Evolutionary conservation across 1,140 invertebrate genomes (phyloP).

Genomic region (Macrobrachium nipponense): DNA sequence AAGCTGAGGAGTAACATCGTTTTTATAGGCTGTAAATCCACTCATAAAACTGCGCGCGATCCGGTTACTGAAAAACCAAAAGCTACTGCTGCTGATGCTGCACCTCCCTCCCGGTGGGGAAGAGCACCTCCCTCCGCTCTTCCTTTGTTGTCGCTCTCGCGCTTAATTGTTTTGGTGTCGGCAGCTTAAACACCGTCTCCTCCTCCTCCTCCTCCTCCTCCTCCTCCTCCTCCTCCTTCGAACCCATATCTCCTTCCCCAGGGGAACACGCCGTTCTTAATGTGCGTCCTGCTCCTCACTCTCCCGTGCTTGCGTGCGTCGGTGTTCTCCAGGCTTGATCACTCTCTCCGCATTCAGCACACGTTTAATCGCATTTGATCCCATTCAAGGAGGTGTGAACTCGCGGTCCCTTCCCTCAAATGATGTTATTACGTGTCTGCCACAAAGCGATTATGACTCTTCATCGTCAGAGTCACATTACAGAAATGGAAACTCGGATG

Average conservation of each 20-base stretch:
- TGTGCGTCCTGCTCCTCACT: too few relatives aligned
- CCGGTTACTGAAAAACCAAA: too few relatives aligned
- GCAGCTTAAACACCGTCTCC: neutral
- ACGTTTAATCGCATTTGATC: constrained; percentile 3
- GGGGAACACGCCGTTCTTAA: too few relatives aligned
- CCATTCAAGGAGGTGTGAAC: constrained; percentile 1
- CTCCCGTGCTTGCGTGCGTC: neutral
- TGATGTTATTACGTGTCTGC: neutral
- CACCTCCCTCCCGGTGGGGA: neutral
- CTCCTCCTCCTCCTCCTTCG: constrained; percentile 10
- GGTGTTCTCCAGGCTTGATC: neutral
- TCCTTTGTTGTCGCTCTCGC: neutral
- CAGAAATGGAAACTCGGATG: too few relatives aligned
- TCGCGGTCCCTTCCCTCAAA: neutral
- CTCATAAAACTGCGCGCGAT: too few relatives aligned
- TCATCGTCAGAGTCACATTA: too few relatives aligned
- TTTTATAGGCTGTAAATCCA: too few relatives aligned
- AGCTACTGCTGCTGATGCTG: neutral
- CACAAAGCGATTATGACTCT: too few relatives aligned
- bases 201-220: constrained; percentile 13
- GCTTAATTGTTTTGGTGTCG: constrained; percentile 3
- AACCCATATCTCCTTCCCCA: neutral
- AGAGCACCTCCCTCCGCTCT: neutral
- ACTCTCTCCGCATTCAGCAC: neutral
- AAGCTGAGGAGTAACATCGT: too few relatives aligned